Percentiles rank a stretch among this genome's conserved stretches.
phyloP scores from a whole-genome alignment of 2,888 invertebrate species.

The Epinotia brunnichana region DNA sequence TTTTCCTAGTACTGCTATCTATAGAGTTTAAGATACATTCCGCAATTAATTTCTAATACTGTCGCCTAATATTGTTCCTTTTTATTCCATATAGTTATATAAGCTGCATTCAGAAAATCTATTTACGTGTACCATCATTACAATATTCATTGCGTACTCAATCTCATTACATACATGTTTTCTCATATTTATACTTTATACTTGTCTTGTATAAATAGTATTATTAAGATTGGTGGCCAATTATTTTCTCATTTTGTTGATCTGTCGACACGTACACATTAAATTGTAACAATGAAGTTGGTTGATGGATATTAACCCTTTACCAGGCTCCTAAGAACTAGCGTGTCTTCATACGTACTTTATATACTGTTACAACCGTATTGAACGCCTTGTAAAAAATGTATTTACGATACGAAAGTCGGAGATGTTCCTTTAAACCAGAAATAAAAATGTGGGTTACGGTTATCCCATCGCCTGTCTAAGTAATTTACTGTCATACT shows the following conservation, averaged over 20 bases:
- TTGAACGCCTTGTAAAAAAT: too few species aligned
- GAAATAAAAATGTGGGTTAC: too few species aligned
- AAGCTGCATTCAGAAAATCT: background rate
- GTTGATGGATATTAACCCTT: too few species aligned
- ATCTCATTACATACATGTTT: background rate
- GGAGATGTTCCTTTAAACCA: too few species aligned
- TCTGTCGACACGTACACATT: background rate
- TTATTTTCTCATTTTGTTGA: background rate
- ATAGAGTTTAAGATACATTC: slow-evolving; percentile 15
- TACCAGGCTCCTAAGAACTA: too few species aligned
- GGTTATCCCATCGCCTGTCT: too few species aligned
- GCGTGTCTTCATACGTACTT: too few species aligned
- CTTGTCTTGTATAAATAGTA: slow-evolving; percentile 25
- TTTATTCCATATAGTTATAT: background rate
- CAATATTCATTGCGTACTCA: background rate
- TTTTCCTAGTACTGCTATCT: background rate
- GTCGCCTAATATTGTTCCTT: background rate
- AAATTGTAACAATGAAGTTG: slow-evolving; percentile 8
- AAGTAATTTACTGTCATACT: too few species aligned
- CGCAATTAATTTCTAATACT: background rate
- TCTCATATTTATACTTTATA: slow-evolving; percentile 1
- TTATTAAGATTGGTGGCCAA: background rate
- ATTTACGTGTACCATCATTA: background rate
- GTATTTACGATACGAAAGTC: too few species aligned
- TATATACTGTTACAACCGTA: too few species aligned